A percentile compares a stretch with the other conserved stretches of the same genome.
phyloP scores from a whole-genome alignment of 2,113 vertebrate genomes.

The Muscicapa adusta region DNA sequence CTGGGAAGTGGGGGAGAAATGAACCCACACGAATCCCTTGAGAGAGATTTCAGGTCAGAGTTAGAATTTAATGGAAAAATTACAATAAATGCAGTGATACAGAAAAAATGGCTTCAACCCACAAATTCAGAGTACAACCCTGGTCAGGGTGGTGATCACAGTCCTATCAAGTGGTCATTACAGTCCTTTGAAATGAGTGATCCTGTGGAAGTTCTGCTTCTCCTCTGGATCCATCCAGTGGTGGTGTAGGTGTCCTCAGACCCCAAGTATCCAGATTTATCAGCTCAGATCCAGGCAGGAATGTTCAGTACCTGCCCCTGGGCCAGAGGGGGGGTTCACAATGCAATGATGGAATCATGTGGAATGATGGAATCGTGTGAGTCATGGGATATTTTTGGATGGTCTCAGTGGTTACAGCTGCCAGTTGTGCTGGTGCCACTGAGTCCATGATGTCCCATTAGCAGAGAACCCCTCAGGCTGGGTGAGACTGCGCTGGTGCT shows the following conservation, averaged over 20 bases:
- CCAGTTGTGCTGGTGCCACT: background rate
- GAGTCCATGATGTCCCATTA: accelerated
- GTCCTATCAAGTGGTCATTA: background rate
- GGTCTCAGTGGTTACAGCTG: background rate
- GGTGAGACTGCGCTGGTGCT: background rate
- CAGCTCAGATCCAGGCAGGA: background rate
- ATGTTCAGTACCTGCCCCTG: background rate
- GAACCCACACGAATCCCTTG: background rate
- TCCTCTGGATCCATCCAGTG: background rate
- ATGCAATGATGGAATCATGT: background rate
- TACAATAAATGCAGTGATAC: background rate
- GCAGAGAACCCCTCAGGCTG: background rate
- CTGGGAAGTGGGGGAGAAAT: background rate
- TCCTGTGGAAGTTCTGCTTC: background rate
- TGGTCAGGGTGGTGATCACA: background rate
- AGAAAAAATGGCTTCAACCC: background rate
- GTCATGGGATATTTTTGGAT: background rate
- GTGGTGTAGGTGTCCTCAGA: background rate
- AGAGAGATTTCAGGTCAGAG: background rate
- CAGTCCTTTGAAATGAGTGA: background rate
- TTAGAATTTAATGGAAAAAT: background rate
- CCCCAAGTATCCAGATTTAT: background rate
- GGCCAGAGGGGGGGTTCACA: accelerated
- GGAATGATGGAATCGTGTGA: background rate
- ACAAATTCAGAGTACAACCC: background rate